phyloP scores from a whole-genome alignment of 30 jellyfish, hydroid and myxozoan genomes.

The Aurelia sp. region DNA sequence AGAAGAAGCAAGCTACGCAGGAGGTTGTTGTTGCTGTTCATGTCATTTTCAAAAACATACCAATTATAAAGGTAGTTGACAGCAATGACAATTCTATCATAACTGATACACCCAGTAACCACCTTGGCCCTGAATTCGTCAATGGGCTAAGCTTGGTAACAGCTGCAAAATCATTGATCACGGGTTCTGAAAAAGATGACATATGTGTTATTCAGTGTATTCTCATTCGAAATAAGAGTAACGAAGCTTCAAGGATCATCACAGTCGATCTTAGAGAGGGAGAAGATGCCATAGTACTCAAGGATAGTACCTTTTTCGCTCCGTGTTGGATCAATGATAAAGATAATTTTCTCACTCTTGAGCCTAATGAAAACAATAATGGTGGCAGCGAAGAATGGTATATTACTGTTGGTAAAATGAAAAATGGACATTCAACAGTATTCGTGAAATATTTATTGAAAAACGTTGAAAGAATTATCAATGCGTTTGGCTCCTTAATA shows the following conservation, averaged over 20 bases:
- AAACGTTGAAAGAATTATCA: slow-evolving; percentile 51
- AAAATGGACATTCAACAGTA: background rate
- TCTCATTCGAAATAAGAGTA: background rate
- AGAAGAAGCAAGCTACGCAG: background rate
- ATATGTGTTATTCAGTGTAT: slow-evolving; percentile 52
- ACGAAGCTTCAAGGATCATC: background rate
- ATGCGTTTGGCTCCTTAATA: slow-evolving; percentile 66
- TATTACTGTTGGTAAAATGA: slow-evolving; percentile 8
- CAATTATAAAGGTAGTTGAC: slow-evolving; percentile 53
- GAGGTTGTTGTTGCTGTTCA: slow-evolving; percentile 33
- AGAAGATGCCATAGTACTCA: slow-evolving; percentile 50
- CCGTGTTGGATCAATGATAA: slow-evolving; percentile 66
- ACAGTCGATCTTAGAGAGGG: slow-evolving; percentile 48
- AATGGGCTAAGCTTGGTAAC: slow-evolving; percentile 55
- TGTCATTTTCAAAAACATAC: slow-evolving; percentile 37
- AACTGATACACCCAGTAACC: slow-evolving; percentile 35
- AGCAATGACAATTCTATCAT: slow-evolving; percentile 38
- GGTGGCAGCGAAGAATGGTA: slow-evolving; percentile 41
- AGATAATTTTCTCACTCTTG: slow-evolving; percentile 28
- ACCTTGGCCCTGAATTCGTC: slow-evolving; percentile 64
- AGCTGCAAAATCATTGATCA: slow-evolving; percentile 22
- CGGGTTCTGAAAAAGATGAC: slow-evolving; percentile 49
- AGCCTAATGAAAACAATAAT: slow-evolving; percentile 22
- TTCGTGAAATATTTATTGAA: slow-evolving; percentile 16
- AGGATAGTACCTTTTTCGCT: slow-evolving; percentile 64